Evolutionary conservation across 2,888 invertebrate species (phyloP), one percentile per base, ranked within the genome.

Genomic region (Scaptomyza polygonia): DNA sequence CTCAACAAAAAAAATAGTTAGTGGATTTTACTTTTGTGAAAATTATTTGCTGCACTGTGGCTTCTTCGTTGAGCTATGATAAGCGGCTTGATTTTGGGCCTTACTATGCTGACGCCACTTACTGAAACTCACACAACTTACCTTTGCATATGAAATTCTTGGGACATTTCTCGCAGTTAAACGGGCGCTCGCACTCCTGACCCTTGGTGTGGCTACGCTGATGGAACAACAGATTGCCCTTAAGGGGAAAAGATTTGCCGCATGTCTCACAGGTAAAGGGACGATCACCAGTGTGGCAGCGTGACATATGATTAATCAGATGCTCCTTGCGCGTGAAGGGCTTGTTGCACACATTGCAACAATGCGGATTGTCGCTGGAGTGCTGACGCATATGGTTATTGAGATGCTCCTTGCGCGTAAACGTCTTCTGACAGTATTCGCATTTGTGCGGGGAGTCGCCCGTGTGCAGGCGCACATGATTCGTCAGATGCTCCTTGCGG

Each of bases 111-210:
- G 80, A 80, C 86, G 86, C 86, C 80, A 36, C 3, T 14, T 14
- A 27, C 27, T 27, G 29, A 45, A n/a, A 34, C 32, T 7, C 34
- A 7, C 34, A 34, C 34, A 34, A 34, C 79, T 84, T 88, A 92
- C 96, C 96, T 93, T 97, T 97, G 92, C 96, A 96, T 93, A 96
- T 95, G 90, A 97, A 97, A 90, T 96, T 96, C 91, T 97, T 97
- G 44, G 96, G 95, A 88, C 97, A 97, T 55, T 97, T 92, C 82
- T 96, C 96, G 89, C 97, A 97, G 55, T 95, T 93, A 92, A 95
- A 96, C 2, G 94, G 94, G 59, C 95, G 92, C 75, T 94, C 94
- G 65, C 93, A 94, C 71, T 93, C 93, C 77, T 93, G 93, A 32
- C 94, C 93, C 90, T 96, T 96, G 86, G 95, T 96, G 92, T 97